Conservation (phyloP, 2,888 invertebrate species). For the Orchesellides sinensis region DNA sequence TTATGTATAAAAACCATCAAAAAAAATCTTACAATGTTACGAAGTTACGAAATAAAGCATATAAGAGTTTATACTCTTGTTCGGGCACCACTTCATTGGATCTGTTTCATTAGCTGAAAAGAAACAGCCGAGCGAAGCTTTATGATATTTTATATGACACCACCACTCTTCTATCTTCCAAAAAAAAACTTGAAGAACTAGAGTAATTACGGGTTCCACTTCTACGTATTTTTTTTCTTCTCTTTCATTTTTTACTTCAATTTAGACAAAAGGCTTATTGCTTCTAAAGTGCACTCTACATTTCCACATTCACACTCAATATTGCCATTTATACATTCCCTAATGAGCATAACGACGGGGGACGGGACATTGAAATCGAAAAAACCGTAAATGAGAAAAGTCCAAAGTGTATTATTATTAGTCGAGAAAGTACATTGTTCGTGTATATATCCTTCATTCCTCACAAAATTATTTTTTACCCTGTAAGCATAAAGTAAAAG, state of each 20-base stretch:
- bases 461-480: background rate
- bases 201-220: constrained; percentile 60
- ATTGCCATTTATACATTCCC: constrained; percentile 36
- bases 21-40: background rate
- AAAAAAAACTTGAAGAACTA: constrained; percentile 8
- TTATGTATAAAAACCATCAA: background rate
- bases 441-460: background rate
- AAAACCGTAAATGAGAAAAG: constrained; percentile 20
- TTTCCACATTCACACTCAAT: constrained; percentile 6
- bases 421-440: background rate
- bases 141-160: constrained; percentile 36
- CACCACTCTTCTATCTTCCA: constrained; percentile 26
- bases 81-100: background rate
- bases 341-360: constrained; percentile 10
- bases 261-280: constrained; percentile 27
- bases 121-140: background rate
- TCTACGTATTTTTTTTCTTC: constrained; percentile 28
- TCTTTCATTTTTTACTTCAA: constrained; percentile 4
- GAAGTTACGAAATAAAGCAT: background rate
- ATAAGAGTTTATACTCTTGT: background rate
- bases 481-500: background rate
- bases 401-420: constrained; percentile 6
- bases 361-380: constrained; percentile 10
- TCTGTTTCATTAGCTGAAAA: background rate
- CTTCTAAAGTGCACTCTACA: constrained; percentile 18